Percentiles rank a stretch among this genome's conserved stretches.
Conservation (phyloP, 1,140 invertebrate genomes). For the Megalopta genalis region DNA sequence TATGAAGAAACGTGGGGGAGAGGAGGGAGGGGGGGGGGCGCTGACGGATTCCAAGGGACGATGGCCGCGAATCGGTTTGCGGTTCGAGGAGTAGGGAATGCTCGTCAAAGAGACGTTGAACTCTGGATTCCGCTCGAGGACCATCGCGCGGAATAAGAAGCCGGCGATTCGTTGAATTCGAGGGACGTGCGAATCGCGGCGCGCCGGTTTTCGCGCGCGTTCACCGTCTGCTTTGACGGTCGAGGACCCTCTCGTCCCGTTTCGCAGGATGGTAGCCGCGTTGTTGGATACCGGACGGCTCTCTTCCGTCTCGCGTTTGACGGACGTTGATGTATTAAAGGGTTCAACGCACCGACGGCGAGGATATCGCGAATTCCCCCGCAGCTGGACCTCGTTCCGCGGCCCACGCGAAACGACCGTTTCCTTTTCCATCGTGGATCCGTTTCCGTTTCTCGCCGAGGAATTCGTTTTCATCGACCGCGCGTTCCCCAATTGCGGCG, state of each 20-base stretch:
- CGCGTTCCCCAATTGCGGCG: background rate
- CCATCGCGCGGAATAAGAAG: conserved; percentile 60
- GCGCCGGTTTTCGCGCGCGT: conserved; percentile 30
- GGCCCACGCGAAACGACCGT: background rate
- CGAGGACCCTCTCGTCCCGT: conserved; percentile 21
- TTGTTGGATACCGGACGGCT: background rate
- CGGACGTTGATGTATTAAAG: conserved; percentile 20
- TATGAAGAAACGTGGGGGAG: background rate
- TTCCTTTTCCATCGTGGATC: background rate
- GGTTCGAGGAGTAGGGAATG: conserved; percentile 52
- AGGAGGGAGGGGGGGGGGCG: background rate
- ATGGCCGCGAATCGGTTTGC: conserved; percentile 23
- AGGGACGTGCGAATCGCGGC: conserved; percentile 33
- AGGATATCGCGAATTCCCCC: background rate
- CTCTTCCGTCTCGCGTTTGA: conserved; percentile 23
- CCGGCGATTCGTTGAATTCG: conserved; percentile 47
- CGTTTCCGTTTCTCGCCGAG: background rate
- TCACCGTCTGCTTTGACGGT: conserved; percentile 27
- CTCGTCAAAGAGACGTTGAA: conserved; percentile 70
- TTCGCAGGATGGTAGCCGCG: background rate
- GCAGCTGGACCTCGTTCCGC: conserved; percentile 3
- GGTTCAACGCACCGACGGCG: conserved; percentile 1
- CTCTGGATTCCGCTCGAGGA: conserved; percentile 64
- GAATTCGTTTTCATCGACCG: background rate
- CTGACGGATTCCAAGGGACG: conserved; percentile 36